Evolutionary conservation across 2,797 vertebrate species (phyloP).

Genomic region (Anguilla pacifica): DNA sequence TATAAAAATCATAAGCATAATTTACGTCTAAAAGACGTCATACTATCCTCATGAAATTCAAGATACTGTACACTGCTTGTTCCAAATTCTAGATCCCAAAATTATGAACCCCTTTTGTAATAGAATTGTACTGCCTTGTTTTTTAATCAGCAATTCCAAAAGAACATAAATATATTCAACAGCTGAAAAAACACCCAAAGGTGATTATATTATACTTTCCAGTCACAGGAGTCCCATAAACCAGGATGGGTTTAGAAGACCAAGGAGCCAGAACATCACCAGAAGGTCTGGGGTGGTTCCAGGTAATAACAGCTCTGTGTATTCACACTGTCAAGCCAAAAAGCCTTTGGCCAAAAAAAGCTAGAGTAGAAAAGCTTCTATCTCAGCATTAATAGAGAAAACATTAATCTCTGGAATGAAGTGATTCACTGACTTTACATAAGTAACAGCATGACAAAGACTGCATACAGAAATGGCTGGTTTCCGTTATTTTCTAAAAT

Average conservation of each 20-base stretch:
- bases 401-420: not conserved
- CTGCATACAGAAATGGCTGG: not conserved
- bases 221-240: not conserved
- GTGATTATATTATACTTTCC: not conserved
- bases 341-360: not conserved
- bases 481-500: not conserved
- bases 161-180: not conserved
- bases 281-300: not conserved
- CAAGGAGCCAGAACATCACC: not conserved
- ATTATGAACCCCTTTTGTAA: not conserved
- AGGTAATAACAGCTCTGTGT: not conserved
- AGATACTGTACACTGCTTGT: not conserved
- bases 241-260: constrained; percentile 4
- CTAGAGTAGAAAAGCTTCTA: not conserved
- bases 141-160: not conserved
- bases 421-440: not conserved
- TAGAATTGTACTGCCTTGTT: not conserved
- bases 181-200: not conserved
- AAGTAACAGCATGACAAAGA: not conserved
- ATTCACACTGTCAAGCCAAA: not conserved
- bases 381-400: not conserved
- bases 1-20: not conserved
- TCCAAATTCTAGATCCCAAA: not conserved
- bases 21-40: not conserved
- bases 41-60: not conserved